Conservation (phyloP, 1,140 invertebrate species). For the Lordiphosa mommai region DNA sequence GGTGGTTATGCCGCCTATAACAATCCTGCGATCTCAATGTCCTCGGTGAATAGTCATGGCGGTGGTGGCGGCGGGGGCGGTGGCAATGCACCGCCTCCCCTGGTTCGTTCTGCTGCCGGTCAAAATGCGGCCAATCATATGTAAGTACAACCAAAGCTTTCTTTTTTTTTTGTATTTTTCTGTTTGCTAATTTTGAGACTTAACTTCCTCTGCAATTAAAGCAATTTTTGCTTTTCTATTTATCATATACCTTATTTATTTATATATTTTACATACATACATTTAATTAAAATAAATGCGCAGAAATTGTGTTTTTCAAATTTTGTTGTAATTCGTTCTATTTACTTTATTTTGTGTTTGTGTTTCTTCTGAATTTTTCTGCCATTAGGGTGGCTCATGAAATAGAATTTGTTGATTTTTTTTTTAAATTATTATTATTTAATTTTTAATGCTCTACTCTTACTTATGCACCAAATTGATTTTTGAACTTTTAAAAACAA, state of each 20-base stretch:
- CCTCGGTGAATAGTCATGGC: constrained; percentile 69
- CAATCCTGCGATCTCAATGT: constrained; percentile 77
- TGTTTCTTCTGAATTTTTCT: constrained; percentile 19
- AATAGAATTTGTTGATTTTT: constrained; percentile 11
- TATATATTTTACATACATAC: constrained; percentile 28
- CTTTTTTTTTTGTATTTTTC: constrained; percentile 17
- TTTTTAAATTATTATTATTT: neutral
- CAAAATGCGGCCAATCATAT: constrained; percentile 66
- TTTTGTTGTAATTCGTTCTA: constrained; percentile 78
- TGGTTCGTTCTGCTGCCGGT: constrained; percentile 71
- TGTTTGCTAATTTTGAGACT: neutral
- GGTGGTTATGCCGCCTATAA: constrained; percentile 67
- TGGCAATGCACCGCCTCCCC: constrained; percentile 67
- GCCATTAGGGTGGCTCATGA: constrained; percentile 32
- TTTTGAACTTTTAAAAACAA: constrained; percentile 25
- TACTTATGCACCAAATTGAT: constrained; percentile 8
- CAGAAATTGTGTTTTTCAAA: constrained; percentile 79
- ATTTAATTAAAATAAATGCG: constrained; percentile 35
- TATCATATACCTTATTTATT: constrained; percentile 10
- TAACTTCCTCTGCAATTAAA: constrained; percentile 5
- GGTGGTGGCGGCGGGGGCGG: constrained; percentile 56
- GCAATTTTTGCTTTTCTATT: neutral
- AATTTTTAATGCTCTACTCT: constrained; percentile 3
- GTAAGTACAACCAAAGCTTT: constrained; percentile 49
- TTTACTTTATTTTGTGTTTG: constrained; percentile 1